Conservation (phyloP, 1,140 invertebrate species). For the Drosophila cardini region DNA sequence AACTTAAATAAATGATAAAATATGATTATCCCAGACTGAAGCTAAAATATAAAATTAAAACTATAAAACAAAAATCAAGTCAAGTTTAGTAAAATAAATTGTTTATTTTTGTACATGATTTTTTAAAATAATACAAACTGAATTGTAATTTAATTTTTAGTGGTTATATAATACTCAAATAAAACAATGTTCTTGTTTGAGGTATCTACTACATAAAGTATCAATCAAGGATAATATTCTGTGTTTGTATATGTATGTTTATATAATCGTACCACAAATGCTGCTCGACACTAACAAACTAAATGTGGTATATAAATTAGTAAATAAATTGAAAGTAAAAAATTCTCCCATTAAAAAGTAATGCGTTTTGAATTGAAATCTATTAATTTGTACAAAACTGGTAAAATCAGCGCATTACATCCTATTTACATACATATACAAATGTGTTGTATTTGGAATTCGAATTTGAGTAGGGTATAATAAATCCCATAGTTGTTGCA, state of each 20-base stretch:
- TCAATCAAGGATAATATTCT: constrained; percentile 1
- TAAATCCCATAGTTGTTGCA: neutral
- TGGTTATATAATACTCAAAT: constrained; percentile 12
- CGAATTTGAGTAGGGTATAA: neutral
- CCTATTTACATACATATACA: neutral
- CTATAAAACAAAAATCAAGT: constrained; percentile 7
- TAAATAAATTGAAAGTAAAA: too few species aligned
- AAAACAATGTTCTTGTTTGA: constrained; percentile 25
- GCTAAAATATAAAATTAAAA: constrained; percentile 7
- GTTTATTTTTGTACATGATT: constrained; percentile 64
- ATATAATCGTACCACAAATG: neutral
- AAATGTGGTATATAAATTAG: neutral
- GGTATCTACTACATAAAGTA: constrained; percentile 17
- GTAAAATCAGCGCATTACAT: neutral
- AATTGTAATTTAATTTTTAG: constrained; percentile 25
- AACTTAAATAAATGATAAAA: too few species aligned
- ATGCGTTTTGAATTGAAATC: neutral
- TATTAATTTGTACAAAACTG: neutral
- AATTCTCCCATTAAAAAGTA: neutral
- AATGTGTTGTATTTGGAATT: neutral
- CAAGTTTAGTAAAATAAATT: constrained; percentile 32
- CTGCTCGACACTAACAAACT: neutral
- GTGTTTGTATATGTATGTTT: neutral
- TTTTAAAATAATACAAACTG: constrained; percentile 39
- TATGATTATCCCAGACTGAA: neutral